A percentile compares a stretch with the other conserved stretches of the same genome.
Evolutionary conservation across 2,113 vertebrate species (phyloP).

Genomic region (Corydoras maculifer): DNA sequence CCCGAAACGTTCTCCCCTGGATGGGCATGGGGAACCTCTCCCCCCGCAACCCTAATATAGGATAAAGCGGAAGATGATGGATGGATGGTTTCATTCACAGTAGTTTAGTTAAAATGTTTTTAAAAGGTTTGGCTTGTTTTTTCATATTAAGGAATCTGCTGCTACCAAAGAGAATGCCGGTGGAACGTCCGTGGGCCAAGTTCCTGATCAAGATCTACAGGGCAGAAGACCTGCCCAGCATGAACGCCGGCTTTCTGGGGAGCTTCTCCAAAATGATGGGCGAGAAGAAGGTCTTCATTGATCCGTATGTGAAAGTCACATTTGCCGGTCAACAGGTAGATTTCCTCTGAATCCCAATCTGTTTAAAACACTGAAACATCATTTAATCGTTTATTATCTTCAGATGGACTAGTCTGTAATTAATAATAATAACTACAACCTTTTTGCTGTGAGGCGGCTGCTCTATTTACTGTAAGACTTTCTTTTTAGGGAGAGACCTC

Average conservation of each 20-base stretch:
- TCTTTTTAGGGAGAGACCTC: conserved; percentile 79
- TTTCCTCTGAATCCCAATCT: background rate
- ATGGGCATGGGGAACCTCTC: too few species aligned
- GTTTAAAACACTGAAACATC: too few species aligned
- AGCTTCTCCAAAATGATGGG: conserved; percentile 78
- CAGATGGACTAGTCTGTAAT: too few species aligned
- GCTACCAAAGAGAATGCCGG: conserved; percentile 76
- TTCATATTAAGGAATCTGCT: conserved; percentile 73
- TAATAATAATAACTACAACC: too few species aligned
- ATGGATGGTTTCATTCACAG: too few species aligned
- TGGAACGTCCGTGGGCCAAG: conserved; percentile 83
- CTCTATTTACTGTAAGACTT: background rate
- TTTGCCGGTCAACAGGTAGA: conserved; percentile 87
- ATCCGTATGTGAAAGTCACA: conserved; percentile 79
- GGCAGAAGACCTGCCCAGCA: conserved; percentile 81
- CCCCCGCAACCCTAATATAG: too few species aligned
- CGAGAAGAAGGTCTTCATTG: conserved; percentile 77
- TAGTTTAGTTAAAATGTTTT: background rate
- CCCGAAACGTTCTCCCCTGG: too few species aligned
- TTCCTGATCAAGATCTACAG: conserved; percentile 75
- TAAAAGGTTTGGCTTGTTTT: background rate
- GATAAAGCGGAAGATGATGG: too few species aligned
- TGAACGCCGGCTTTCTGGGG: conserved; percentile 79
- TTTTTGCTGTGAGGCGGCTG: background rate
- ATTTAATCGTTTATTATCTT: background rate